These are phyloP conservation scores for Sparidentex hasta DNA, from an alignment of 2,797 vertebrate species.

Conservation along the genomic window DNA sequence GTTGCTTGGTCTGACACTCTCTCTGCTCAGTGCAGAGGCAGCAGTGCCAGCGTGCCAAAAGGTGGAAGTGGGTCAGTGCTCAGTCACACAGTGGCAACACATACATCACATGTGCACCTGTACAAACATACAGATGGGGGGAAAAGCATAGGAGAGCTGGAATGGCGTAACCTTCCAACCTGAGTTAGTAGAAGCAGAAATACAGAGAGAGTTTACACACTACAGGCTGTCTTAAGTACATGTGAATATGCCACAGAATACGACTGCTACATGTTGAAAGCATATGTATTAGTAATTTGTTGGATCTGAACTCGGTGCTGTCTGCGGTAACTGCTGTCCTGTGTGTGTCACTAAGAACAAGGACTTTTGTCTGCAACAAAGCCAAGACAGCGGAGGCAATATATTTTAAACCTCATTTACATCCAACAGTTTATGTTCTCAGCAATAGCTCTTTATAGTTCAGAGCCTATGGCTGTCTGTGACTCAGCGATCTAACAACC, in stretches of 20 bases:
- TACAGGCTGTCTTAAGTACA: neutral
- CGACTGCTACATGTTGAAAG: slow-evolving; percentile 13
- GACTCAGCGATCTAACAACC: slow-evolving; percentile 57
- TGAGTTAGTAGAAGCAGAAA: neutral
- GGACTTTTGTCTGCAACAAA: slow-evolving; percentile 50
- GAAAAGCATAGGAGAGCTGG: slow-evolving; percentile 44
- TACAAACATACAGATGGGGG: slow-evolving; percentile 78
- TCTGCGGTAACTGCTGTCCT: slow-evolving; percentile 41
- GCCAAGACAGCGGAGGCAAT: slow-evolving; percentile 57
- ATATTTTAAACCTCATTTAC: slow-evolving; percentile 72
- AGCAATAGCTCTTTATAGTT: slow-evolving; percentile 58
- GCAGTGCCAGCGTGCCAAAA: slow-evolving; percentile 61
- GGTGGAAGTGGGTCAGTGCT: slow-evolving; percentile 76
- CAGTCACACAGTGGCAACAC: slow-evolving; percentile 78
- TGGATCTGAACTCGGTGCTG: slow-evolving; percentile 28
- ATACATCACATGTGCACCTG: slow-evolving; percentile 83
- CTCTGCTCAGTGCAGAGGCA: slow-evolving; percentile 50
- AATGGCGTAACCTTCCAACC: slow-evolving; percentile 52
- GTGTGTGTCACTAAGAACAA: slow-evolving; percentile 55
- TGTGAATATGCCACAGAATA: slow-evolving; percentile 12
- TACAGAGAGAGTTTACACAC: slow-evolving; percentile 15
- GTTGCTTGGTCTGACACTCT: slow-evolving; percentile 56
- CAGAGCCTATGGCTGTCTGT: slow-evolving; percentile 58
- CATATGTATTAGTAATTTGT: slow-evolving; percentile 45
- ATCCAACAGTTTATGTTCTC: slow-evolving; percentile 61